phyloP scores from a whole-genome alignment of 2,888 invertebrate genomes.

The Spilosoma lubricipeda region DNA sequence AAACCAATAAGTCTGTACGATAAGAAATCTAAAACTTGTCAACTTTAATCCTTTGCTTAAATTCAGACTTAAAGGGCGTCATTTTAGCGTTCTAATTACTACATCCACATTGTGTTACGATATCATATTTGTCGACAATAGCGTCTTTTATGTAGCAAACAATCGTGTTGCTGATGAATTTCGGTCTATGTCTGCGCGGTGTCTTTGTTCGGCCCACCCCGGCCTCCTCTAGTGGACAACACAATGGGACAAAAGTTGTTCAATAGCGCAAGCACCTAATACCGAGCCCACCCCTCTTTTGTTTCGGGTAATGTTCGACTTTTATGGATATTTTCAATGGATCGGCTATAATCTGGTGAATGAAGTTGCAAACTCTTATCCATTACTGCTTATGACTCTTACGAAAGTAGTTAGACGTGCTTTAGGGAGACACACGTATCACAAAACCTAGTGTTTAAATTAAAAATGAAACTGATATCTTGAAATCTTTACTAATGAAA shows the following conservation, averaged over 20 bases:
- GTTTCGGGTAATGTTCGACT: constrained; percentile 86
- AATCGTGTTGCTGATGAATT: constrained; percentile 86
- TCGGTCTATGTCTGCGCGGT: constrained; percentile 84
- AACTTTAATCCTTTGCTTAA: not conserved
- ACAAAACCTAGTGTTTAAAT: not conserved
- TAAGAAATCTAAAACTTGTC: not conserved
- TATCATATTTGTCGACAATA: constrained; percentile 86
- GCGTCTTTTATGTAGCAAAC: constrained; percentile 86
- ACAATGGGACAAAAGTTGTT: constrained; percentile 86
- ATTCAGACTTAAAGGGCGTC: constrained; percentile 41
- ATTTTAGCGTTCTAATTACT: constrained; percentile 79
- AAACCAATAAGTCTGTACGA: not conserved
- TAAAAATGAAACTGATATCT: not conserved
- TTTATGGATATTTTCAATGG: constrained; percentile 87
- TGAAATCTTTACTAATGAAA: not conserved
- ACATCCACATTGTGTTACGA: constrained; percentile 83
- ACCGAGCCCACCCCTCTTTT: constrained; percentile 83
- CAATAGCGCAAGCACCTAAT: constrained; percentile 86
- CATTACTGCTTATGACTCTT: constrained; percentile 55
- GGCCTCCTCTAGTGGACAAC: constrained; percentile 80
- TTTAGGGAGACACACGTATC: constrained; percentile 30
- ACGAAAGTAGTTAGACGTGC: constrained; percentile 55
- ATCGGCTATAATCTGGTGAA: constrained; percentile 83
- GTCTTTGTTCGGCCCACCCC: constrained; percentile 82
- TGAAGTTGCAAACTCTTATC: constrained; percentile 78